Base-by-base conservation (phyloP, 2,113 vertebrate genomes). In the Sapayoa aenigma region DNA sequence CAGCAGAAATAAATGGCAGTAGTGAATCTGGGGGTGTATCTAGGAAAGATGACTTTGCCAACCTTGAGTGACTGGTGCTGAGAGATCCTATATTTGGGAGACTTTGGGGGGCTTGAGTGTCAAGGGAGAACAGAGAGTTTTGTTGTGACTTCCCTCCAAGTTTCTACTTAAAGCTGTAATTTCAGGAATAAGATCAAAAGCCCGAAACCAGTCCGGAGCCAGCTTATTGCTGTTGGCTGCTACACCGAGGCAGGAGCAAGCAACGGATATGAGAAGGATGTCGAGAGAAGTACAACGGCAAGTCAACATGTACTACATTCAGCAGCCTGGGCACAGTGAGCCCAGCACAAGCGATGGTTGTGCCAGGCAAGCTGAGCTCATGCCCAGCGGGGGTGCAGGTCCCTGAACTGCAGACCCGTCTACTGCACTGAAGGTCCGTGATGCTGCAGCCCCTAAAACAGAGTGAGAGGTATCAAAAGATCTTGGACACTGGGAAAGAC, bases 301-400 rank as follows among this genome's bases (percentile, higher is more conserved):
- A 66, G 14, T 12, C 16, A 19, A 12, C 0, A 4, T 0, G 2
- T 14, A 11, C 1, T 14, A 37, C 9, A 2, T 4, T 27, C 14
- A n/a, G 53, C 73, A 41, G 23, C 3, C 5, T 2, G 4, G 56
- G 47, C 30, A 10, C 5, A 0, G 11, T 5, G n/a, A 53, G 6
- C 16, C 28, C 42, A 13, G 12, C 27, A 3, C 1, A 30, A 30
- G 14, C 13, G 55, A 31, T 14, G n/a, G 20, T 30, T 5, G 1
- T 11, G 5, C 31, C 56, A 47, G 65, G 55, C 9, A 16, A 42
- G 20, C 8, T 12, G n/a, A 9, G 8, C 39, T 8, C 1, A 1
- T 20, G 15, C 28, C 3, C 21, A 39, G 31, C 9, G 12, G 10
- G 46, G 31, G 4, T 35, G 49, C 46, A 9, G 8, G 18, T 35